Conservation (phyloP, 1,140 invertebrate genomes). For the Sarcophaga bullata region DNA sequence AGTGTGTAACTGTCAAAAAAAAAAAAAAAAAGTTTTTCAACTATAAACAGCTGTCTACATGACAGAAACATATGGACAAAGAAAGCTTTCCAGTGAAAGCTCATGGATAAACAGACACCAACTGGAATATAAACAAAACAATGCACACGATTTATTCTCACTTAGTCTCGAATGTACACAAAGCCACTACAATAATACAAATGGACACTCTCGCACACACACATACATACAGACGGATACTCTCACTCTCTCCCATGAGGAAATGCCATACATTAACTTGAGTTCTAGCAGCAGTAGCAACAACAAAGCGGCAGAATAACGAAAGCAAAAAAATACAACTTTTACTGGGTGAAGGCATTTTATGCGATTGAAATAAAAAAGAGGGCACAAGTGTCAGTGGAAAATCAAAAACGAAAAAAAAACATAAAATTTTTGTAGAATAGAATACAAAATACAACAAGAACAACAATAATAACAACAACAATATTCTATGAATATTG, state of each 20-base stretch:
- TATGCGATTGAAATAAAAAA: not conserved
- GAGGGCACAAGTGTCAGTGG: constrained; percentile 23
- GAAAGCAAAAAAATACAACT: not conserved
- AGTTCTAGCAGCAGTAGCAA: not conserved
- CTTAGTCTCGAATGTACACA: not conserved
- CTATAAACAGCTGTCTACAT: not conserved
- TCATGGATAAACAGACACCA: not conserved
- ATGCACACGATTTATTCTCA: not conserved
- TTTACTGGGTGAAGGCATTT: constrained; percentile 24
- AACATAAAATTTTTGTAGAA: not conserved
- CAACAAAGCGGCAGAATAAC: not conserved
- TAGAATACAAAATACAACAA: not conserved
- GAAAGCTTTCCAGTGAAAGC: not conserved
- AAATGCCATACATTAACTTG: constrained; percentile 6
- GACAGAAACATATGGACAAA: not conserved
- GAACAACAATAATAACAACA: not conserved
- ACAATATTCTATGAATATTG: not conserved
- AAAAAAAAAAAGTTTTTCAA: not conserved
- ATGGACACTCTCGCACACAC: not conserved
- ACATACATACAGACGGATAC: not conserved
- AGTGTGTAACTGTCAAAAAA: not conserved
- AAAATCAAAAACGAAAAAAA: not conserved
- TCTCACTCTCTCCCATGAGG: not conserved
- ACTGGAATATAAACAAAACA: constrained; percentile 22
- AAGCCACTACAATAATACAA: too few relatives aligned